Evolutionary conservation across 2,797 vertebrate genomes (phyloP), one percentile per base, ranked within the genome.

Genomic region (Acestrorhynchus altus): DNA sequence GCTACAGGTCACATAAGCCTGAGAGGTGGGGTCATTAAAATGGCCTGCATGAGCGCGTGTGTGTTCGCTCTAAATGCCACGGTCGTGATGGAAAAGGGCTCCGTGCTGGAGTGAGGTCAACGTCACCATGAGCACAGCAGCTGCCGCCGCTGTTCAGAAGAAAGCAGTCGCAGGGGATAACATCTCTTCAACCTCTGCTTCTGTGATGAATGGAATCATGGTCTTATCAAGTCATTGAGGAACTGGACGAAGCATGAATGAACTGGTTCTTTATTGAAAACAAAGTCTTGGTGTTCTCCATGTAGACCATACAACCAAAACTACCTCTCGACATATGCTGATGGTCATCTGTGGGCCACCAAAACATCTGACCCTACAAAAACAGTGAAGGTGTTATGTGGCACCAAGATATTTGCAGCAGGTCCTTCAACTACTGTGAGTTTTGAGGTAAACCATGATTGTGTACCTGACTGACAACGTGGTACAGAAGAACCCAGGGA

Each of bases 61-160:
- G 64, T 68, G 39, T 69, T 26, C 59, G 12, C 13, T 59, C 39
- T 67, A 76, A 76, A 76, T 57, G 63, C n/a, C 52, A 47, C 74
- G 22, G 24, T 12, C 4, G 11, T 16, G 51, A 22, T 24, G 22
- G 61, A 47, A 67, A 76, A 57, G 65, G 18, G 26, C 49, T 9
- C 4, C 11, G 5, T 6, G 60, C n/a, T 40, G 39, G 22, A 12
- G 20, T n/a, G 4, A 26, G 6, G 18, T 16, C 40, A 8, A 24
- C 8, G 22, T 49, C 42, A 67, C 64, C 24, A 13, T 16, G 64
- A 67, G 47, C 47, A 67, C 40, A 49, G 11, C 10, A 40, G 16
- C 16, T 15, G n/a, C 35, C 10, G 28, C 12, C 15, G 31, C 11
- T n/a, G 3, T 67, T 59, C 8, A 31, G 24, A 10, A 31, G 24